Conservation (phyloP, 1,140 invertebrate genomes). For the Bombus cullumanus region DNA sequence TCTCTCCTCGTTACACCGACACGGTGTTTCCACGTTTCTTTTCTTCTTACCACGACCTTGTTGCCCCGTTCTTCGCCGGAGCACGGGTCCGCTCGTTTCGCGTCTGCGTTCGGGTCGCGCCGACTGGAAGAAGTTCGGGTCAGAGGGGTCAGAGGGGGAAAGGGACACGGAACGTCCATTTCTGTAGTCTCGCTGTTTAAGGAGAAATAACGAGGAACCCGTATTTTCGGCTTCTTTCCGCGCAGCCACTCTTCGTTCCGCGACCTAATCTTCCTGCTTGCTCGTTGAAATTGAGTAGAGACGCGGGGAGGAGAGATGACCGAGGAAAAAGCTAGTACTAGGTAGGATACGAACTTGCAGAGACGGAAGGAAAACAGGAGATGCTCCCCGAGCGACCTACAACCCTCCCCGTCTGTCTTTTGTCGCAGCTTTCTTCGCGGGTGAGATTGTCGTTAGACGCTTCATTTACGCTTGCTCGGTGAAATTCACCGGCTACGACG, state of each 20-base stretch:
- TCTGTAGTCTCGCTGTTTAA: constrained; percentile 40
- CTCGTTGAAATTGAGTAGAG: constrained; percentile 21
- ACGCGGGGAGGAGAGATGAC: not conserved
- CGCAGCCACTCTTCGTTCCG: not conserved
- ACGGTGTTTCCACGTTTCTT: constrained; percentile 63
- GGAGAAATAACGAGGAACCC: constrained; percentile 48
- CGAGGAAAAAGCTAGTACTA: not conserved
- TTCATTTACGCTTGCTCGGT: constrained; percentile 67
- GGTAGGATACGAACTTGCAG: constrained; percentile 16
- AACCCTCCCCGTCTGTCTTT: constrained; percentile 18
- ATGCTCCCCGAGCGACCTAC: constrained; percentile 4
- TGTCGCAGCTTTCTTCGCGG: constrained; percentile 54
- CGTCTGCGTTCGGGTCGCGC: not conserved
- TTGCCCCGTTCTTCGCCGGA: not conserved
- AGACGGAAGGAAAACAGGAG: constrained; percentile 30
- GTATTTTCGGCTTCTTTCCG: constrained; percentile 14
- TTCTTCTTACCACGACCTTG: constrained; percentile 43
- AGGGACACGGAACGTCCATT: constrained; percentile 54
- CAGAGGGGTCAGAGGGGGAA: not conserved
- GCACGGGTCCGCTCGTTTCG: not conserved
- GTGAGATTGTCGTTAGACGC: constrained; percentile 72
- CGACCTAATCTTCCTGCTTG: constrained; percentile 29
- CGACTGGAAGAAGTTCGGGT: not conserved
- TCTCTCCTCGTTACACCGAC: constrained; percentile 63
- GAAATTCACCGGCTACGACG: constrained; percentile 60